phyloP scores from a whole-genome alignment of 2,113 vertebrate species.

The Plectropomus leopardus region DNA sequence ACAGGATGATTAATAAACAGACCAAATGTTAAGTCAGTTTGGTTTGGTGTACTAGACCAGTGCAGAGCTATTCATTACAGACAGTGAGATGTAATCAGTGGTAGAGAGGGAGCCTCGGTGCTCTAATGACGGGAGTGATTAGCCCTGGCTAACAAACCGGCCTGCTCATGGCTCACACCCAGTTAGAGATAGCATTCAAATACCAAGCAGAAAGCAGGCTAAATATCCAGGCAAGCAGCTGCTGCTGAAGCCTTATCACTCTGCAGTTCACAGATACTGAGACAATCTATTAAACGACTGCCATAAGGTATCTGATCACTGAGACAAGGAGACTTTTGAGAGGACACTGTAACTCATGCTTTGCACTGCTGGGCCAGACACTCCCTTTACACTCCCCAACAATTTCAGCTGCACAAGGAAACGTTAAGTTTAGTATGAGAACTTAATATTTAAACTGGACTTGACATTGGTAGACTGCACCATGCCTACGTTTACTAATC shows the following conservation, averaged over 20 bases:
- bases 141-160: slow-evolving; percentile 28
- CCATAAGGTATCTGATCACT: slow-evolving; percentile 35
- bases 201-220: slow-evolving; percentile 26
- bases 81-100: slow-evolving; percentile 54
- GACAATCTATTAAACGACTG: slow-evolving; percentile 58
- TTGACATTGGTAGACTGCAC: not conserved
- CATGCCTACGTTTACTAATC: not conserved
- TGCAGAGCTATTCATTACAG: slow-evolving; percentile 53
- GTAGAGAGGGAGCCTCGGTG: slow-evolving; percentile 21
- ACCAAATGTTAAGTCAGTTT: slow-evolving; percentile 17
- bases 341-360: slow-evolving; percentile 19
- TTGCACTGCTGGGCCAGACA: slow-evolving; percentile 1
- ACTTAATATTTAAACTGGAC: not conserved
- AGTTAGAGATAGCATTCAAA: slow-evolving; percentile 39
- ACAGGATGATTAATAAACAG: not conserved
- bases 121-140: slow-evolving; percentile 64
- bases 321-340: slow-evolving; percentile 21
- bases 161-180: slow-evolving; percentile 30
- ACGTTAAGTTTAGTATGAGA: not conserved
- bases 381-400: not conserved
- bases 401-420: not conserved
- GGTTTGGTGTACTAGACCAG: slow-evolving; percentile 3
- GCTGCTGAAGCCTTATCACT: slow-evolving; percentile 44
- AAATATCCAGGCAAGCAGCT: slow-evolving; percentile 42
- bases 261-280: slow-evolving; percentile 18